A percentile compares a stretch with the other conserved stretches of the same genome.
phyloP scores from a whole-genome alignment of 2,113 vertebrate species.

The Zootoca vivipara region DNA sequence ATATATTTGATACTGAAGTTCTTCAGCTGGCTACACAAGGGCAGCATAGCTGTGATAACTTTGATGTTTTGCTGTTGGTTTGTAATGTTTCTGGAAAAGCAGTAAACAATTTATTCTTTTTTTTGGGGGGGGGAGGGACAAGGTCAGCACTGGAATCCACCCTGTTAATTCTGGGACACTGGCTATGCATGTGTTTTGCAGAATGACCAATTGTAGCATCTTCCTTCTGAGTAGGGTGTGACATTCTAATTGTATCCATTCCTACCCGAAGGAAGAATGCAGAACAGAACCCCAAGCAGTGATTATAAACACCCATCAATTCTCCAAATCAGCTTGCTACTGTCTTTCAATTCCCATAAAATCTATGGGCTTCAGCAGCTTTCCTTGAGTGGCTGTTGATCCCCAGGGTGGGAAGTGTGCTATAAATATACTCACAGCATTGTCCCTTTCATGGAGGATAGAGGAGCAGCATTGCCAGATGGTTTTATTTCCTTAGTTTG shows the following conservation, averaged over 20 bases:
- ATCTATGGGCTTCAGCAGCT: not conserved
- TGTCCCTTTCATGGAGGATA: not conserved
- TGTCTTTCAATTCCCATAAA: not conserved
- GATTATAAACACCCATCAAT: not conserved
- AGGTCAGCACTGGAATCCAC: not conserved
- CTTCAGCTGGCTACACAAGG: not conserved
- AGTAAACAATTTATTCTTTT: no score
- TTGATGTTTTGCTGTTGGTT: no score
- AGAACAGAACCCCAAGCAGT: no score
- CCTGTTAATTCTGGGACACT: no score
- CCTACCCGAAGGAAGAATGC: no score
- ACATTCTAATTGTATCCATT: not conserved
- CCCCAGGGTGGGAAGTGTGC: not conserved
- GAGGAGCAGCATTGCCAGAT: not conserved
- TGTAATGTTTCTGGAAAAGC: no score
- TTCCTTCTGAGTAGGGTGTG: not conserved
- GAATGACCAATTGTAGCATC: not conserved
- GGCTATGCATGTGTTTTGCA: not conserved
- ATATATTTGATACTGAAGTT: not conserved
- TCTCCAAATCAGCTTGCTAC: not conserved
- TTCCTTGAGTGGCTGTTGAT: conserved; percentile 17
- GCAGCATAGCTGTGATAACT: not conserved
- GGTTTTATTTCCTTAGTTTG: not conserved
- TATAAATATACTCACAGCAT: conserved; percentile 5
- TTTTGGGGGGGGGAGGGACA: no score